Evolutionary conservation across 2,113 vertebrate genomes (phyloP), one percentile per base, ranked within the genome.

Genomic region (Lampris incognitus): DNA sequence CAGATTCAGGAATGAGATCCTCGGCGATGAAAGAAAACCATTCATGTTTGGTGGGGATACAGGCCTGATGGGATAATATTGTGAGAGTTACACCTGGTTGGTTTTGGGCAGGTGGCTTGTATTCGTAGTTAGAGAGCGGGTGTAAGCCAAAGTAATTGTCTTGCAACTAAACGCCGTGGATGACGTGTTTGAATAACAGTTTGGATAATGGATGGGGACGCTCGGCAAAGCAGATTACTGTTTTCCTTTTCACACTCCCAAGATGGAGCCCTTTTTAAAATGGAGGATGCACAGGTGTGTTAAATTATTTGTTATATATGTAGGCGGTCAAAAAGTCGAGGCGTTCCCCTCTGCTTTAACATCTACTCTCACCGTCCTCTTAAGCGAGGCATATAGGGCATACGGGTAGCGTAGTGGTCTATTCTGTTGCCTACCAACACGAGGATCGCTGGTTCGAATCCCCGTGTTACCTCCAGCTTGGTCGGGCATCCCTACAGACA

Each of bases 131-230:
- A 65, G 72, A 65, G 37, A 58, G 63, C 1, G n/a, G 69, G 61
- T 3, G 69, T 59, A 49, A 65, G 66, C 69, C 49, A 39, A 10
- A 54, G 73, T 61, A 68, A 78, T 68, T 66, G 66, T 54, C 60
- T 59, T 54, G 64, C 54, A 82, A 81, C 66, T 66, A 52, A 24
- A 24, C 24, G 24, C 24, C 24, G 24, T 52, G 78, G 81, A 82
- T 72, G 73, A 78, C 69, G 83, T 61, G 54, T 81, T 78, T 76
- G 67, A 78, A 74, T 24, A 24, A 24, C 24, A 24, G 24, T 24
- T 63, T 79, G 71, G 79, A 81, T 85, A 83, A 74, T 78, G 55
- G 66, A 24, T 5, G 52, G 76, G 54, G 56, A 61, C 24, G 24
- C 24, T 51, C 49, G 61, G 39, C 37, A 9, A 61, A 70, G 72